Evolutionary conservation across 2,797 vertebrate genomes (phyloP), one percentile per base, ranked within the genome.

Genomic region (Numenius phaeopus): DNA sequence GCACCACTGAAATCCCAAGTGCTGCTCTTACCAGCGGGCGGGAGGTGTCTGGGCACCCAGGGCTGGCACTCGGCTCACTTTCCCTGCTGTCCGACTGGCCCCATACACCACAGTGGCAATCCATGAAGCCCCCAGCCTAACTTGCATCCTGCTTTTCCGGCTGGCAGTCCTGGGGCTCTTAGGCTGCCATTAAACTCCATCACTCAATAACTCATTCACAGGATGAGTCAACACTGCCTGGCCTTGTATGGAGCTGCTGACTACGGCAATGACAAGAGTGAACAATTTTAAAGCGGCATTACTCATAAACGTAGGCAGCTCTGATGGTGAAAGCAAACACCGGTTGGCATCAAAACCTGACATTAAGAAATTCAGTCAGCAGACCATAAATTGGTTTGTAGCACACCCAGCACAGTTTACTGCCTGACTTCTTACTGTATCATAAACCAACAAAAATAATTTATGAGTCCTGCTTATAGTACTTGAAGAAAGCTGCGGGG

Each of bases 171-270:
- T 5, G 3, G 47, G 61, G 42, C 47, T 91, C 77, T 40, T 12
- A 9, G 59, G 39, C 52, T 46, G 55, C 50, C 70, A 34, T 17
- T 19, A 18, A 76, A 27, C 47, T 26, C 29, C 70, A 82, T 40
- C 78, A 85, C 42, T 59, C 40, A 37, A 9, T 89, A 59, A 52
- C 23, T 92, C 84, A 83, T 10, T 14, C 64, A 8, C 44, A 46
- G 82, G 71, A 39, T 50, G 26, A 67, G 40, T 4, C 59, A 72
- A 40, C 64, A 58, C 40, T 93, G 89, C 82, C 79, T 67, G 71
- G 64, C 91, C 89, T 83, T 83, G 91, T 83, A 64, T 18, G 76
- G 87, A 90, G 76, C 72, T 91, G 82, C 94, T 95, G 93, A 95
- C 89, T 85, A 42, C 44, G 72, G 83, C 85, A 67, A 57, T 0